Evolutionary conservation across 1,140 invertebrate species (phyloP).

Genomic region (Octopus sinensis): DNA sequence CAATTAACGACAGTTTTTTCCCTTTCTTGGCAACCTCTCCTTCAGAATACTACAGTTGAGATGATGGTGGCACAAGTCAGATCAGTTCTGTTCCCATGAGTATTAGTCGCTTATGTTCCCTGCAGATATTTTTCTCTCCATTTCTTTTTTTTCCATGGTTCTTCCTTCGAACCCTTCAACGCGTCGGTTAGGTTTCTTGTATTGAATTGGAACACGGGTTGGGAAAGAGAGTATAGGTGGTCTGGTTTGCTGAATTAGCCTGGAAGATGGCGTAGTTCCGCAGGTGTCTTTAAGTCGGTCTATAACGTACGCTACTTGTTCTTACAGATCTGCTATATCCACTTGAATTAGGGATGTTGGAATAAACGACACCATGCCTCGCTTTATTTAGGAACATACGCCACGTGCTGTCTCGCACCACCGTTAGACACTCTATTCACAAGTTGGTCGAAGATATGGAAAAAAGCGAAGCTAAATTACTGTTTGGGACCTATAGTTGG

Average conservation of each 20-base stretch:
- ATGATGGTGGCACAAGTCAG: conserved; percentile 9
- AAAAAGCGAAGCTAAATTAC: conserved; percentile 10
- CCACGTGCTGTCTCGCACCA: conserved; percentile 8
- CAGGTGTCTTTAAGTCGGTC: conserved; percentile 5
- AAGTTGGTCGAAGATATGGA: conserved; percentile 5
- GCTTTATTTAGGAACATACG: conserved; percentile 10
- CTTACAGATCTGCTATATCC: neutral
- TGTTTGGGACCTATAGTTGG: neutral
- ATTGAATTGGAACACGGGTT: neutral
- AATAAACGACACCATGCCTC: conserved; percentile 5
- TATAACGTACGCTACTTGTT: conserved; percentile 5
- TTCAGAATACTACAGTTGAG: conserved; percentile 6
- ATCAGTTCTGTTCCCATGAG: neutral
- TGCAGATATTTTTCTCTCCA: conserved; percentile 11
- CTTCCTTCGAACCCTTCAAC: neutral
- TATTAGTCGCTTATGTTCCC: conserved; percentile 3
- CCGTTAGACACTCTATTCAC: conserved; percentile 3
- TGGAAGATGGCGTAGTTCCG: conserved; percentile 2
- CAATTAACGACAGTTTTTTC: neutral
- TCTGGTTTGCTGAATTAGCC: neutral
- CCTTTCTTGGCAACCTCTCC: conserved; percentile 2
- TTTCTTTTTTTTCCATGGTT: neutral
- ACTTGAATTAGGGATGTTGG: conserved; percentile 9
- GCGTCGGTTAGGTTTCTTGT: conserved; percentile 10
- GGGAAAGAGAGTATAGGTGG: neutral